Evolutionary conservation across 2,888 invertebrate genomes (phyloP).

Genomic region (Pharmacophagus antenor): DNA sequence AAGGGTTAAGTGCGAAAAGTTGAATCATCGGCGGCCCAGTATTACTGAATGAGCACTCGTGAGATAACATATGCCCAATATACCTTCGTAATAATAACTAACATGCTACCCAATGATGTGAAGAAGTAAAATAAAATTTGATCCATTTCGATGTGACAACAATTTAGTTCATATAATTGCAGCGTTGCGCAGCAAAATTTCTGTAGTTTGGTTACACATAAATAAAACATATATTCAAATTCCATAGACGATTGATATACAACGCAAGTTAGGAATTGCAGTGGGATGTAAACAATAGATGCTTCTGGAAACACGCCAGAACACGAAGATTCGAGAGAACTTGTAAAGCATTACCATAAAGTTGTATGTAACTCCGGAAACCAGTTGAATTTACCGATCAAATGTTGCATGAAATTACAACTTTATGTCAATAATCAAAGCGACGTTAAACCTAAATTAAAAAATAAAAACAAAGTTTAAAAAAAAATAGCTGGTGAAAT

Average conservation of each 20-base stretch:
- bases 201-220: neutral
- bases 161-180: too few species aligned
- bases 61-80: too few species aligned
- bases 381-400: neutral
- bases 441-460: neutral
- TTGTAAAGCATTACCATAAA: constrained; percentile 5
- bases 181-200: neutral
- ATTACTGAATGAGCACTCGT: too few species aligned
- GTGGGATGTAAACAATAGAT: neutral
- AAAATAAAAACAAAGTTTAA: neutral
- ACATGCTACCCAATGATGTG: too few species aligned
- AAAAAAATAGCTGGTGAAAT: too few species aligned
- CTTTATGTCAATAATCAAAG: too few species aligned
- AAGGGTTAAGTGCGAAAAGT: too few species aligned
- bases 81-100: too few species aligned
- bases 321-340: neutral
- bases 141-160: too few species aligned
- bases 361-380: neutral
- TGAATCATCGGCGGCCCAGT: too few species aligned
- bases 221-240: constrained; percentile 10
- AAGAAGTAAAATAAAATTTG: too few species aligned
- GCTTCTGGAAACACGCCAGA: constrained; percentile 6
- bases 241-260: neutral
- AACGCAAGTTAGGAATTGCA: neutral
- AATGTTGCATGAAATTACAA: neutral